Evolutionary conservation across 1,140 invertebrate genomes (phyloP), one percentile per base, ranked within the genome.

Genomic region (Bombus vancouverensis): DNA sequence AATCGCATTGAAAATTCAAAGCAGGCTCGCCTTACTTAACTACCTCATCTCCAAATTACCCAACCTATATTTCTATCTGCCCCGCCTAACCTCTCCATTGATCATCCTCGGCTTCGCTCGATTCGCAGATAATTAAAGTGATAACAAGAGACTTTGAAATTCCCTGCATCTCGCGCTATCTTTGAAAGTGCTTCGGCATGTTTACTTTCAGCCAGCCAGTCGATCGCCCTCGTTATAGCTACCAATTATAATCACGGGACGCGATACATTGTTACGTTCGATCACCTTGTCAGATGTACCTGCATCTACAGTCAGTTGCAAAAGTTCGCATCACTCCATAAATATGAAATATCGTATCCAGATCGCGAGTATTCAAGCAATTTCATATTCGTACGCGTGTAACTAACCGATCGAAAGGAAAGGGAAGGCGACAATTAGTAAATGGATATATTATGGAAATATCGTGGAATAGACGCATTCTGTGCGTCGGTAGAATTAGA

Each of bases 71-170:
- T 42, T 72, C 70, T 42, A 13, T 37, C 68, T 13, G 42, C 25
- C 37, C 39, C 28, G n/a, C 6, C 39, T 37, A 72, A 15, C 39
- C 37, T 72, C 71, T 44, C n/a, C 71, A 32, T 44, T 72, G 39
- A 72, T 72, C 39, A 18, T 72, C 28, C 70, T 8, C 39, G 39
- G 10, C 70, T 25, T 42, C 25, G 5, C 39, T 44, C 39, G 70
- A 73, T 44, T 73, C 71, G 71, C 71, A 22, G 71, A 73, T 73
- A 73, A 73, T 47, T 73, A 73, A 73, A 32, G 42, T 13, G 39
- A 72, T 72, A 72, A 44, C 70, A 42, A 72, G 39, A 4, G 39
- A 42, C 70, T 72, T 42, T n/a, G 70, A 72, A 42, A n/a, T 72
- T 42, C 39, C 28, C 39, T 22, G 28, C 9, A 5, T 70, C 66